Percentiles rank a stretch among this genome's conserved stretches.
These are phyloP conservation scores for Pandemis cinnamomeana DNA, from an alignment of 2,888 invertebrate genomes.

Conservation along the genomic window DNA sequence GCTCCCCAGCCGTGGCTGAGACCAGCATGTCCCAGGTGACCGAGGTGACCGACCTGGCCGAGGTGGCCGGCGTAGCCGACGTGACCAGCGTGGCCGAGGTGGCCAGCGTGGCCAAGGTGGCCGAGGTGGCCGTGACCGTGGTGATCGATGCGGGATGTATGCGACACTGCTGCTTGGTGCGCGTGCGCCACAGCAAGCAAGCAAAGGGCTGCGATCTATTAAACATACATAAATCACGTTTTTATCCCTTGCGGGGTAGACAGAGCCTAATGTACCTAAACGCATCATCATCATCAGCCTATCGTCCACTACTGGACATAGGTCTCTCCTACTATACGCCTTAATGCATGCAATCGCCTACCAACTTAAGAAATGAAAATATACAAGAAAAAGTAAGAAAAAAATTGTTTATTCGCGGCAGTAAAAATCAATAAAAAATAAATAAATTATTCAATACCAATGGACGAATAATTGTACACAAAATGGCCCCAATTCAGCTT, in stretches of 20 bases:
- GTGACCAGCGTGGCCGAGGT: conserved; percentile 23
- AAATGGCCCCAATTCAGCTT: too few species aligned
- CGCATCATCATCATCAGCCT: too few species aligned
- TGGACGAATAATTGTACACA: too few species aligned
- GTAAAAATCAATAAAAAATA: too few species aligned
- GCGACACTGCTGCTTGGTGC: conserved; percentile 60
- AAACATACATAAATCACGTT: neutral
- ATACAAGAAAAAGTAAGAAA: too few species aligned
- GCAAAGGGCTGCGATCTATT: conserved; percentile 58
- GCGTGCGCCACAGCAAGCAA: conserved; percentile 58
- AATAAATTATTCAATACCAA: too few species aligned
- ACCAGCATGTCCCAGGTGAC: conserved; percentile 38
- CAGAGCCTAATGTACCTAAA: too few species aligned
- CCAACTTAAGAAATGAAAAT: too few species aligned
- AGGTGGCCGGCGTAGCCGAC: conserved; percentile 23
- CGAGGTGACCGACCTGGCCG: conserved; percentile 19
- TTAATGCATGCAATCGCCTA: neutral
- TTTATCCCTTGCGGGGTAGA: too few species aligned
- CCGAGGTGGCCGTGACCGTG: conserved; percentile 35
- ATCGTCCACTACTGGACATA: too few species aligned
- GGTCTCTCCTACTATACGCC: too few species aligned
- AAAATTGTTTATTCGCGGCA: too few species aligned
- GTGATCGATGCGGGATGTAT: conserved; percentile 58
- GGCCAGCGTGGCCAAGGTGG: conserved; percentile 19
- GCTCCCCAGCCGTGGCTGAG: conserved; percentile 23